Evolutionary conservation across 1,140 invertebrate genomes (phyloP), one percentile per base, ranked within the genome.

Genomic region (Yoshiicerus persimilis): DNA sequence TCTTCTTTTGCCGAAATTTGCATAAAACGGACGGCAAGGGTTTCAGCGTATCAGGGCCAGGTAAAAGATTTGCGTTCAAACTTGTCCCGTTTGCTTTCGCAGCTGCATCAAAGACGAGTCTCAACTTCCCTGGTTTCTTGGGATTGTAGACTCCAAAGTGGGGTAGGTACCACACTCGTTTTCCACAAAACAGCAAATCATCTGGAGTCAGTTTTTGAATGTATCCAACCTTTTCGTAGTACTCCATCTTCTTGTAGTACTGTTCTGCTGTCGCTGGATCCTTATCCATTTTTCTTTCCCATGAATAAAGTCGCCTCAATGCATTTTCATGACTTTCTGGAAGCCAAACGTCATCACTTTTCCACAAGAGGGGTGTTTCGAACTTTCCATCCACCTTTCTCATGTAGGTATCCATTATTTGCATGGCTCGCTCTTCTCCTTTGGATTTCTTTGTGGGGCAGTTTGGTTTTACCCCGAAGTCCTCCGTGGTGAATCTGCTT

Each of bases 101-200:
- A n/a, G n/a, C n/a, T n/a, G n/a, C n/a, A 84, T 91, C 90, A 80
- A 91, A 91, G 1, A 91, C 90, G 20, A 91, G 36, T 8, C 89
- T 36, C 10, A 89, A 34, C 39, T 91, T 91, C 30, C 56, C 87
- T 5, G 84, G 83, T 36, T 89, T 87, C 16, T 85, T 85, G 2
- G 87, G 86, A n/a, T n/a, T n/a, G n/a, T n/a, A n/a, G n/a, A n/a
- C n/a, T n/a, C n/a, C n/a, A n/a, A n/a, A n/a, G n/a, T n/a, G n/a
- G n/a, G n/a, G n/a, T n/a, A n/a, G n/a, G n/a, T n/a, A n/a, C n/a
- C n/a, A n/a, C n/a, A n/a, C n/a, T n/a, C n/a, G n/a, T n/a, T n/a
- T n/a, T n/a, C n/a, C n/a, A n/a, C n/a, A n/a, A n/a, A n/a, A n/a
- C n/a, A n/a, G n/a, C n/a, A 41, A 23, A 20, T 39, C 39, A 11